Evolutionary conservation across 2,797 vertebrate genomes (phyloP).

Genomic region (Aselliscus stoliczkanus): DNA sequence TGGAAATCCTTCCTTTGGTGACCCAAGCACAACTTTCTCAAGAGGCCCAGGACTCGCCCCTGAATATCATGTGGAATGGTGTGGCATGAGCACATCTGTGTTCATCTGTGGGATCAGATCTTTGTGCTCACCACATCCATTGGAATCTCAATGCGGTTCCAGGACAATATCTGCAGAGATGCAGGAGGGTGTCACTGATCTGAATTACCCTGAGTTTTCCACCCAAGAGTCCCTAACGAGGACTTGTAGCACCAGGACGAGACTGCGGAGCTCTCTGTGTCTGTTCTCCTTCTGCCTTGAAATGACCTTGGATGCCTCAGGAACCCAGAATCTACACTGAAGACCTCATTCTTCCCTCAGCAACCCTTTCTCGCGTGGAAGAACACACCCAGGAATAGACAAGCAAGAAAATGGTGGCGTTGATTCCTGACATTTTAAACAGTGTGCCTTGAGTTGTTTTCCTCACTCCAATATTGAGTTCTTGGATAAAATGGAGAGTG

Average conservation of each 20-base stretch:
- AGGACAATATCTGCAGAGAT: background rate
- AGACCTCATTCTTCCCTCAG: background rate
- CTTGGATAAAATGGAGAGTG: background rate
- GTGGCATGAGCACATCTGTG: accelerated
- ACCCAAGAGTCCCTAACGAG: background rate
- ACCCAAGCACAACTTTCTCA: background rate
- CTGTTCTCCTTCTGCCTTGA: background rate
- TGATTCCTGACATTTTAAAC: background rate
- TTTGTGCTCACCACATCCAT: background rate
- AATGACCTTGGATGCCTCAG: background rate
- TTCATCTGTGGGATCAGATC: no score
- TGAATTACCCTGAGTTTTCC: background rate
- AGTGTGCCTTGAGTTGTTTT: background rate
- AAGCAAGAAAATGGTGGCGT: background rate
- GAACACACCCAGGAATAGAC: background rate
- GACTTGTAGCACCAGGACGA: background rate
- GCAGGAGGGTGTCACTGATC: accelerated
- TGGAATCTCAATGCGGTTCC: background rate
- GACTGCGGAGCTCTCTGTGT: accelerated
- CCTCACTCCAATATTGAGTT: background rate
- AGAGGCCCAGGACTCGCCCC: background rate
- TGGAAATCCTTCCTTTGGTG: background rate
- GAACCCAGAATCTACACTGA: background rate
- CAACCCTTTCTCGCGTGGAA: background rate
- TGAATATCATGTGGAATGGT: accelerated